Base-by-base conservation (phyloP, 2,113 vertebrate species). In the Glaucomys volans region DNA sequence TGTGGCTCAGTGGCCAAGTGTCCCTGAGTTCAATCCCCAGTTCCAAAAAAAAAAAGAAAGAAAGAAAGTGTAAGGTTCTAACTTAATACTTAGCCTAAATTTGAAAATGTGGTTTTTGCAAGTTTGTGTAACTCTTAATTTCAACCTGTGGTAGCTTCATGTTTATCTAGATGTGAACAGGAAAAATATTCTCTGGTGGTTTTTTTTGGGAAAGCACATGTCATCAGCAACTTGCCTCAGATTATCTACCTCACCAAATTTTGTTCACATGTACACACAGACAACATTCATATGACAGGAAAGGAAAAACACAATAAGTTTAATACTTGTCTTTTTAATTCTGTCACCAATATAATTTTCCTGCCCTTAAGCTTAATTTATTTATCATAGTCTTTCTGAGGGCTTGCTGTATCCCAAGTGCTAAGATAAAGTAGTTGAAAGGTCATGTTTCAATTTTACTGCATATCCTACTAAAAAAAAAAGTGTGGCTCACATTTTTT, bases 201-300 rank as follows among this genome's bases (percentile, higher is more conserved):
- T 97, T 97, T 90, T 90, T 97, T 96, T 98, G 37, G 50, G 90
- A 28, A 80, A 97, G 88, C 81, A 79, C 59, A 92, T 82, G 50
- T 97, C 83, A 98, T 96, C 95, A 97, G 71, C 94, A 95, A 90
- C 81, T 80, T 57, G 93, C 47, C 86, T 84, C 72, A 92, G 81
- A 37, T 74, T 96, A 28, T 83, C 26, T 95, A 64, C 71, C 62
- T 91, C 35, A 94, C 57, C 87, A 80, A 86, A 84, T 93, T 94
- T 30, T 88, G 92, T 76, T 84, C 93, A 85, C 20, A 1, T 50
- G 64, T 10, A 28, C 10, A 28, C 3, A 0, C 1, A 62, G 2
- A 76, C 57, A 93, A 93, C 82, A 72, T 87, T 66, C 59, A 75
- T 81, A 40, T 75, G 94, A 52, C 30, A 69, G 50, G 75, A 80